These are phyloP conservation scores for Eugnorisma glareosa DNA, from an alignment of 2,888 invertebrate genomes.

Conservation along the genomic window DNA sequence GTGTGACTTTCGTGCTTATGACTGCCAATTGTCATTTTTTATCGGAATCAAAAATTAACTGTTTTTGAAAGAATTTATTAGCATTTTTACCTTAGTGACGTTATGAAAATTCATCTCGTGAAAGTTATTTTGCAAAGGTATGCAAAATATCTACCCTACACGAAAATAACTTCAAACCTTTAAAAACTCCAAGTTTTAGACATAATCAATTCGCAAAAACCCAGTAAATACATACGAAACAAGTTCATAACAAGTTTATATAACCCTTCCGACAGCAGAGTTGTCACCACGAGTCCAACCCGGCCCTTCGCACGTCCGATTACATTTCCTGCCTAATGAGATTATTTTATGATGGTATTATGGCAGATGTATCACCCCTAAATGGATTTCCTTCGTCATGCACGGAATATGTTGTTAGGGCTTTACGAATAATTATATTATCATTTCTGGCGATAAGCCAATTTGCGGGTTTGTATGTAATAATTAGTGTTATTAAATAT, in stretches of 20 bases:
- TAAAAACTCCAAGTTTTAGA: not conserved
- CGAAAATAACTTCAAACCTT: not conserved
- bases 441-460: slow-evolving; percentile 58
- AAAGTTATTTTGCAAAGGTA: slow-evolving; percentile 13
- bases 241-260: slow-evolving; percentile 54
- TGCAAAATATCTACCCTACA: slow-evolving; percentile 6
- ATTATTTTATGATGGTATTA: slow-evolving; percentile 70
- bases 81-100: not conserved
- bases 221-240: slow-evolving; percentile 15
- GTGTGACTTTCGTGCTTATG: not conserved
- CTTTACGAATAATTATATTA: slow-evolving; percentile 61
- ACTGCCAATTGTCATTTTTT: not conserved
- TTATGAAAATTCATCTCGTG: slow-evolving; percentile 1
- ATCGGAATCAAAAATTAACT: not conserved
- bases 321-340: slow-evolving; percentile 66
- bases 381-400: slow-evolving; percentile 60
- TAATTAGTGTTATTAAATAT: slow-evolving; percentile 48
- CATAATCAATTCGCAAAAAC: slow-evolving; percentile 26
- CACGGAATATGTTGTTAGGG: slow-evolving; percentile 51
- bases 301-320: slow-evolving; percentile 63
- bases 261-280: slow-evolving; percentile 38
- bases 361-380: slow-evolving; percentile 61
- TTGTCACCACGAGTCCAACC: slow-evolving; percentile 51
- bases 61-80: not conserved
- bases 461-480: slow-evolving; percentile 48